Percentiles rank a stretch among this genome's conserved stretches.
Evolutionary conservation across 2,888 invertebrate species (phyloP).

Genomic region (Gastrophysa polygoni): DNA sequence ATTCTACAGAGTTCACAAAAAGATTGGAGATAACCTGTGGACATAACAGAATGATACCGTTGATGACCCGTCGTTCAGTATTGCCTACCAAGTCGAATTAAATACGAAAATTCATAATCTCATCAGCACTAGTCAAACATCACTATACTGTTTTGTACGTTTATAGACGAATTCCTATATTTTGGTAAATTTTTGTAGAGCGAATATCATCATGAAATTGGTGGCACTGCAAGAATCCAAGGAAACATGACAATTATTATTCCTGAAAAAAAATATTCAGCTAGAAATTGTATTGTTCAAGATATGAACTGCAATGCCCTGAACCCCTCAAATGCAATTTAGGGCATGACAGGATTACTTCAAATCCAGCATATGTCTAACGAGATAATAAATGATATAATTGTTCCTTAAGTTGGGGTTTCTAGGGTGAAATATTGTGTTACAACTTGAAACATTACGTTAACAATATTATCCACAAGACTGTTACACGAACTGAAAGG

Average conservation of each 20-base stretch:
- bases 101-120: constrained; percentile 27
- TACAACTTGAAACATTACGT: background rate
- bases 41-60: too few relatives aligned
- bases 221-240: constrained; percentile 14
- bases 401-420: constrained; percentile 10
- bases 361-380: constrained; percentile 7
- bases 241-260: too few relatives aligned
- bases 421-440: constrained; percentile 1
- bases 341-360: constrained; percentile 5
- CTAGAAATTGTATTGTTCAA: too few relatives aligned
- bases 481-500: background rate
- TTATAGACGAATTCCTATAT: constrained; percentile 27
- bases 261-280: too few relatives aligned
- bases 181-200: constrained; percentile 28
- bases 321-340: constrained; percentile 5
- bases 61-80: background rate
- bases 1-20: background rate
- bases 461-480: background rate
- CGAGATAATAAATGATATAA: background rate
- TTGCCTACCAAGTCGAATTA: constrained; percentile 14
- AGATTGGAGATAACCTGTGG: background rate
- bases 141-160: constrained; percentile 23
- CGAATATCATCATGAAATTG: constrained; percentile 23
- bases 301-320: background rate
- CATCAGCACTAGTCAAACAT: constrained; percentile 10